These are phyloP conservation scores for Merops nubicus DNA, from an alignment of 2,113 vertebrate species.

Conservation along the genomic window DNA sequence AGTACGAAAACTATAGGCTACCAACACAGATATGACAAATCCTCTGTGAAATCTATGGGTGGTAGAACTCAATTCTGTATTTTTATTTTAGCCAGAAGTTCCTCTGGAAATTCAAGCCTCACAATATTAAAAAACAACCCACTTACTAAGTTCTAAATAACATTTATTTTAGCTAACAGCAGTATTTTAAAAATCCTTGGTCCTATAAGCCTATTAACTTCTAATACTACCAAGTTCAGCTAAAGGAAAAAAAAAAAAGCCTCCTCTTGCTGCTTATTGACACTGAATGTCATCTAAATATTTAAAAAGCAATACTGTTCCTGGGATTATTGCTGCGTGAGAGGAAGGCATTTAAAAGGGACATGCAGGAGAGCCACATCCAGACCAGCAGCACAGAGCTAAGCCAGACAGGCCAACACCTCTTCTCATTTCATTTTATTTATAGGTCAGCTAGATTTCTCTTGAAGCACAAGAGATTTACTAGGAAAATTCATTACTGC, in stretches of 20 bases:
- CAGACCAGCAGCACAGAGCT: slow-evolving; percentile 48
- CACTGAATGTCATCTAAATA: slow-evolving; percentile 29
- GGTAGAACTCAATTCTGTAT: slow-evolving; percentile 33
- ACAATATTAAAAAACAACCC: slow-evolving; percentile 55
- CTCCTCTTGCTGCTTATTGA: slow-evolving; percentile 34
- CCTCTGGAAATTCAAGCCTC: slow-evolving; percentile 58
- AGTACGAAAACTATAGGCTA: slow-evolving; percentile 49
- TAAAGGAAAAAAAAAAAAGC: neutral
- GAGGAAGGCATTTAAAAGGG: neutral
- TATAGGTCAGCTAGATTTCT: slow-evolving; percentile 78
- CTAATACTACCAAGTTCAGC: slow-evolving; percentile 61
- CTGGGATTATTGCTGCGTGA: neutral
- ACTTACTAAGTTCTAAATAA: slow-evolving; percentile 42
- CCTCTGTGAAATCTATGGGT: slow-evolving; percentile 22
- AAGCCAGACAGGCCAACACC: slow-evolving; percentile 48
- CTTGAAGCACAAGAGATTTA: slow-evolving; percentile 75
- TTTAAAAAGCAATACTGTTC: neutral
- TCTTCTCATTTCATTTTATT: slow-evolving; percentile 69
- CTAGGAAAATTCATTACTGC: slow-evolving; percentile 79
- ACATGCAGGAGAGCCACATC: neutral
- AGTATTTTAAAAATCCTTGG: slow-evolving; percentile 67
- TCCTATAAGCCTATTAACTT: slow-evolving; percentile 73
- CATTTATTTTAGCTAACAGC: slow-evolving; percentile 68
- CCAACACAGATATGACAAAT: slow-evolving; percentile 7
- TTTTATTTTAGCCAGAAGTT: slow-evolving; percentile 59